A percentile compares a stretch with the other conserved stretches of the same genome.
Conservation (phyloP, 2,888 invertebrate genomes). For the Anticlea derivata region DNA sequence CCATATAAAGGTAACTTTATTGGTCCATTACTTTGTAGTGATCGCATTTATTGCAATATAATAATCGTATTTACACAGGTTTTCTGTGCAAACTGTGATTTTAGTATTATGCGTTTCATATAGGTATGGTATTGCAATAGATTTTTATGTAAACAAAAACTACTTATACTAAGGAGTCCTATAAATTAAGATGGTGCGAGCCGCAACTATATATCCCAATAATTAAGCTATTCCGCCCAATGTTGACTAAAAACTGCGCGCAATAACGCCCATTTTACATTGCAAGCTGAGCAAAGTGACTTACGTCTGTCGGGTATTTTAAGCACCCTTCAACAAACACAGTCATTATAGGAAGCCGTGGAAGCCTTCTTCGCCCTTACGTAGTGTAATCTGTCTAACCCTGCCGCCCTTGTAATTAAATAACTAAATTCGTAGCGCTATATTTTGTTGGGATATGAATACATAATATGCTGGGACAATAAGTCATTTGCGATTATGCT, state of each 20-base stretch:
- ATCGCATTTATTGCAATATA: slow-evolving; percentile 45
- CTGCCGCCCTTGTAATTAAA: slow-evolving; percentile 36
- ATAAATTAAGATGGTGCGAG: no score
- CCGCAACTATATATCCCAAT: no score
- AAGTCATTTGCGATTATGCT: not conserved
- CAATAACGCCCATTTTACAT: not conserved
- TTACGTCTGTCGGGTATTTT: slow-evolving; percentile 6
- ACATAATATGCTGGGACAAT: not conserved
- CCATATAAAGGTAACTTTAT: slow-evolving; percentile 49
- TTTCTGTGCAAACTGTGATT: slow-evolving; percentile 31
- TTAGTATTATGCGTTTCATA: slow-evolving; percentile 20
- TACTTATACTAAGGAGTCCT: no score
- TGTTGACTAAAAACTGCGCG: no score
- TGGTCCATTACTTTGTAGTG: slow-evolving; percentile 48
- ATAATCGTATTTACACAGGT: slow-evolving; percentile 42
- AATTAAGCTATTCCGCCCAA: no score
- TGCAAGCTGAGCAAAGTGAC: not conserved
- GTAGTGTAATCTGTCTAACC: slow-evolving; percentile 43
- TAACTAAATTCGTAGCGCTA: slow-evolving; percentile 26
- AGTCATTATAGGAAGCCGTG: slow-evolving; percentile 43
- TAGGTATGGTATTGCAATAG: slow-evolving; percentile 32
- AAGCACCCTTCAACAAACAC: slow-evolving; percentile 22
- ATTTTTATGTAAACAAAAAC: no score
- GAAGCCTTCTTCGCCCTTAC: slow-evolving; percentile 42
- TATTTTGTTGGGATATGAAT: slow-evolving; percentile 11